Percentiles rank a stretch among this genome's conserved stretches.
These are phyloP conservation scores for Daboia siamensis DNA, from an alignment of 2,113 vertebrate species.

Conservation along the genomic window DNA sequence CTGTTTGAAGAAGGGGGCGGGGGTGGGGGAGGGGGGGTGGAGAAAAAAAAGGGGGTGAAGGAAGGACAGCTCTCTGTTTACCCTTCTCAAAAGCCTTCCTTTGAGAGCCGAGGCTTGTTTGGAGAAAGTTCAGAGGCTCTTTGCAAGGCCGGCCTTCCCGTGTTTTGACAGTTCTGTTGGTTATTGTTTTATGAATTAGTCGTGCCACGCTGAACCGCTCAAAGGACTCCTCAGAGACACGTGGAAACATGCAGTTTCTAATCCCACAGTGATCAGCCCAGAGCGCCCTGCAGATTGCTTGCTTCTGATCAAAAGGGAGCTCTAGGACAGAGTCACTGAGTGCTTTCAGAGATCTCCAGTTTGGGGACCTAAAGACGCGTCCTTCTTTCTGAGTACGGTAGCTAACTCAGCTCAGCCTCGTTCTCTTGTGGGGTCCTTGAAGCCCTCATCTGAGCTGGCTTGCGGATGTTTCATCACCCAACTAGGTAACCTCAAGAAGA, in stretches of 20 bases:
- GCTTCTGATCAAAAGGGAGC: background rate
- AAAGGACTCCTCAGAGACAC: background rate
- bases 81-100: background rate
- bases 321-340: background rate
- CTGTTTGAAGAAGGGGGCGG: background rate
- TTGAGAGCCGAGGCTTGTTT: slow-evolving; percentile 1
- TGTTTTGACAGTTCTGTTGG: background rate
- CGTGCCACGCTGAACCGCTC: background rate
- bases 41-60: background rate
- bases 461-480: no score
- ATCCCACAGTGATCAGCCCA: background rate
- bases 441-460: no score
- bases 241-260: background rate
- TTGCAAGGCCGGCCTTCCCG: background rate
- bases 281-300: background rate
- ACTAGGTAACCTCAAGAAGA: no score
- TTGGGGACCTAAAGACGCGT: no score
- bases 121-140: background rate
- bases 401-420: background rate
- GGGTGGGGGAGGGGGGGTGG: background rate
- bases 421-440: no score
- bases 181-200: background rate
- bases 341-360: background rate
- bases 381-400: background rate
- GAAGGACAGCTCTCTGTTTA: background rate